These are phyloP conservation scores for Delichon dasypus DNA, from an alignment of 2,797 vertebrate genomes.

Conservation along the genomic window DNA sequence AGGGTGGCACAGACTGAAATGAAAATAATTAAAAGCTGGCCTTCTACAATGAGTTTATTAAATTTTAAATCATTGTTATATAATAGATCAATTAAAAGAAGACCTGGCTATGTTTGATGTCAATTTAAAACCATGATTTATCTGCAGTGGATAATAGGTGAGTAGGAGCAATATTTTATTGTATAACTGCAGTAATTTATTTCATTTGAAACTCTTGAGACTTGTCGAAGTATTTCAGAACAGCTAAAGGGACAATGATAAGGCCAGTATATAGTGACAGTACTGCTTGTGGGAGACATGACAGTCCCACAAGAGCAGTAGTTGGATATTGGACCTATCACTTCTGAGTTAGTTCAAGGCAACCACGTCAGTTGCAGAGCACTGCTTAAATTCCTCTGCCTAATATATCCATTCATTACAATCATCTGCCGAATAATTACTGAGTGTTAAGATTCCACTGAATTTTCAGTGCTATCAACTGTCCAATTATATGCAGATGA, in stretches of 20 bases:
- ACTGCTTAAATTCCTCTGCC: background rate
- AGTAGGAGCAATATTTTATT: conserved; percentile 27
- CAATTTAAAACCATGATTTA: conserved; percentile 57
- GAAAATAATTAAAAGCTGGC: conserved; percentile 50
- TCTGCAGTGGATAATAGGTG: conserved; percentile 12
- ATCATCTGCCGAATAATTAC: background rate
- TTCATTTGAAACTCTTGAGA: conserved; percentile 41
- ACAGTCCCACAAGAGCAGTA: background rate
- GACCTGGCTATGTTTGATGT: background rate
- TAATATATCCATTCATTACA: background rate
- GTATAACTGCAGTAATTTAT: background rate
- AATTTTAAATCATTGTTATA: conserved; percentile 46
- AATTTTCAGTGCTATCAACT: background rate
- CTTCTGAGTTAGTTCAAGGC: background rate
- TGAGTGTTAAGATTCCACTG: background rate
- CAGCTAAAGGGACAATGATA: background rate
- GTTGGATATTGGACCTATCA: background rate
- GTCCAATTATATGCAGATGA: background rate
- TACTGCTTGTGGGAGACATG: background rate
- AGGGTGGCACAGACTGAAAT: background rate
- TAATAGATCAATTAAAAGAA: conserved; percentile 41
- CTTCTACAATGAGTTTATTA: conserved; percentile 39
- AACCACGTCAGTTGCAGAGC: background rate
- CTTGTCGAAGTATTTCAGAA: conserved; percentile 27
- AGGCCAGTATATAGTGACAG: background rate